Base-by-base conservation (phyloP, 2,888 invertebrate species). In the Acronicta psi region DNA sequence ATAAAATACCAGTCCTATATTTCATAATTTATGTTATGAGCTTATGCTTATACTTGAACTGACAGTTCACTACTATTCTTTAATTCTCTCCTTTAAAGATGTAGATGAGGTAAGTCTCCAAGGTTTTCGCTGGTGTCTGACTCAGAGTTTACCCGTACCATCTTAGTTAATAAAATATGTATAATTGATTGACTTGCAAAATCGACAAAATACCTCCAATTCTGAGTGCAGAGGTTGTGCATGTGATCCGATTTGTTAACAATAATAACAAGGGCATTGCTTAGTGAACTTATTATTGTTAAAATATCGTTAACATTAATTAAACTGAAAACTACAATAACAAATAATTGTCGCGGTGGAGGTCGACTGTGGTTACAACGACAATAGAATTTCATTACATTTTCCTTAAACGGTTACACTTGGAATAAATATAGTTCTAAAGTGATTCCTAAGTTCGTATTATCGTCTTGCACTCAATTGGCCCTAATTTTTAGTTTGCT, bases 291-390 rank as follows among this genome's bases (percentile, higher is more conserved):
- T n/a, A n/a, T n/a, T n/a, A n/a, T n/a, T n/a, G n/a, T n/a, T n/a
- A n/a, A n/a, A n/a, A n/a, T n/a, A n/a, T 44, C 51, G 59, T 8
- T 40, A 44, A 56, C 58, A 61, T 53, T 66, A 60, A 67, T 77
- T 55, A 70, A 67, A 67, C 38, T 42, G 34, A 61, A 51, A 16
- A 63, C n/a, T 37, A 44, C 14, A 46, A 47, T 34, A 59, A 51
- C 59, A 36, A 59, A 56, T 56, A 55, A 73, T 72, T 72, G 57
- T 43, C 31, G 25, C 20, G 18, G 8, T 20, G 13, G 31, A 76
- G 74, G 77, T 54, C 66, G 66, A 41, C 20, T n/a, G 42, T 53
- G 55, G 18, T 51, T 42, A 25, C 23, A 36, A 17, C 43, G 41
- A 58, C 44, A 59, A 42, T 46, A 56, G 34, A 47, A 10, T 41